Base-by-base conservation (phyloP, 2,113 vertebrate genomes). In the Dolichotis patagonum region DNA sequence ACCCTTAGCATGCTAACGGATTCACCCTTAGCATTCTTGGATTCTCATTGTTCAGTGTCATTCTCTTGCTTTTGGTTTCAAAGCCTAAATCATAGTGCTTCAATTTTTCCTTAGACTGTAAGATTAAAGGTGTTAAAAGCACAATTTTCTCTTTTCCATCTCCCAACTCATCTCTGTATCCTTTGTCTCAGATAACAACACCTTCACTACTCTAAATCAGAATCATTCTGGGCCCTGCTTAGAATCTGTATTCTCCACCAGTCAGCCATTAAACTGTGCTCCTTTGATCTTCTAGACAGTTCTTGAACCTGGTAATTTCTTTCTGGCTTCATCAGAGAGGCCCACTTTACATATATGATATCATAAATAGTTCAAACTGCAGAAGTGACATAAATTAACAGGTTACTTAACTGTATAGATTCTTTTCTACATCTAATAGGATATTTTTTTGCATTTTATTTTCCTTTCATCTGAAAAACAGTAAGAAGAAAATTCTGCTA, bases 381-480 rank as follows among this genome's bases (percentile, higher is more conserved):
- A 92, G 20, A 69, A 86, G 11, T 62, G 4, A 87, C 75, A n/a
- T 75, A 43, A 84, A 54, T 63, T 84, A 35, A 80, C 49, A 92
- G 26, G 17, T 56, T 96, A 92, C 17, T 81, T 94, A 92, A 89
- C 20, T 69, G 26, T 14, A 75, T 13, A 89, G 32, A 88, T 75
- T 96, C 13, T 87, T 92, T 80, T 83, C 56, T 90, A 82, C 67
- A 38, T 65, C 58, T 80, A 80, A 32, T 56, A 49, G 22, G 17
- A 93, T n/a, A n/a, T 41, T 63, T 88, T 96, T 90, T 54, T 54
- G 54, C 28, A 80, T 95, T 96, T 92, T 56, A 67, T 81, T 81
- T 95, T 85, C 28, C 49, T 81, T 88, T 96, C 28, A 54, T 75
- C 43, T 85, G 95, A 49, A 91, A 87, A 89, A 96, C 35, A 82